Conservation (phyloP, 2,113 vertebrate genomes). For the Crotalus tigris region DNA sequence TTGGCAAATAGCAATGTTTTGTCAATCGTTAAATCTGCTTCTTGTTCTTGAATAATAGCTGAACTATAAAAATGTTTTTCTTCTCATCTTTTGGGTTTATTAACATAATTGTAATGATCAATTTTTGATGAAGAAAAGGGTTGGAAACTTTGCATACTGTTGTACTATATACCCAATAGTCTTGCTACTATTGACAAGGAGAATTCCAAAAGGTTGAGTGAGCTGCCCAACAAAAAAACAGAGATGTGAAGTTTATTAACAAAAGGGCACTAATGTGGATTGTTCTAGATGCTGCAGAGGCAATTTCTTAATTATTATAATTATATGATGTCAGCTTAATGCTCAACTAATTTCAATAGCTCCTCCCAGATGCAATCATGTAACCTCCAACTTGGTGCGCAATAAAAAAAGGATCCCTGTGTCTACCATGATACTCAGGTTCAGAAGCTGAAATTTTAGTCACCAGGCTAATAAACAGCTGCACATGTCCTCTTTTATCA, state of each 20-base stretch:
- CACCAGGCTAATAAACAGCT: slow-evolving; percentile 31
- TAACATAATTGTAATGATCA: neutral
- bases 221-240: neutral
- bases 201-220: neutral
- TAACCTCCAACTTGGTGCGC: neutral
- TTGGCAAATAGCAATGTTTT: neutral
- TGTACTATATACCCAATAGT: neutral
- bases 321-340: slow-evolving; percentile 18
- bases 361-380: neutral
- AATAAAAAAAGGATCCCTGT: neutral
- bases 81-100: neutral
- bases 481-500: slow-evolving; percentile 35
- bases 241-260: slow-evolving; percentile 7
- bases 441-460: slow-evolving; percentile 36
- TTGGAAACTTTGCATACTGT: neutral
- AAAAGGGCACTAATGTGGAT: slow-evolving; percentile 14
- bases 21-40: neutral
- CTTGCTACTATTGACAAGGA: neutral
- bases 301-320: slow-evolving; percentile 14
- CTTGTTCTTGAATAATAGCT: neutral
- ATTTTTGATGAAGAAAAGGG: neutral
- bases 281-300: neutral
- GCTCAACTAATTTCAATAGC: slow-evolving; percentile 10
- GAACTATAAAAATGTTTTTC: neutral
- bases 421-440: neutral